Evolutionary conservation across 2,113 vertebrate species (phyloP), one percentile per base, ranked within the genome.

Genomic region (Hystrix cristata): DNA sequence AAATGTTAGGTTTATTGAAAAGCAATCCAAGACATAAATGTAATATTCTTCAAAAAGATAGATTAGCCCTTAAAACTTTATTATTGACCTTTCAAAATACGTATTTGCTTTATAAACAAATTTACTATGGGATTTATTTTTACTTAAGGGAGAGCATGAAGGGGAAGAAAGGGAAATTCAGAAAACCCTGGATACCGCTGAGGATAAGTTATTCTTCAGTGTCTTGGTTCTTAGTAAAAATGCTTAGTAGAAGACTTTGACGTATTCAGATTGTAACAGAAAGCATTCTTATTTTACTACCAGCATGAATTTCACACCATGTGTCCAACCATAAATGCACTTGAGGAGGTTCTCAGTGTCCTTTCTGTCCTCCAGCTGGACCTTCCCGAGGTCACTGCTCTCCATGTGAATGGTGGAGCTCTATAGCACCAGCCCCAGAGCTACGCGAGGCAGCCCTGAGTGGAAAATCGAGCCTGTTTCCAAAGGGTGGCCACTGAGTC

Each of bases 51-150:
- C 57, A 90, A 81, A 95, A 34, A 84, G 64, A 90, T 71, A 57
- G 92, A 90, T 31, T 76, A 55, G 21, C 46, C 46, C 11, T 87
- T n/a, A 34, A 34, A 38, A 64, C n/a, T 9, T 55, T 2, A 31
- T 69, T 64, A 72, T 29, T 90, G 18, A 31, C 7, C 76, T 95
- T 96, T 92, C 78, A 82, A 96, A 95, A 84, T 83, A 46, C 83
- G 87, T 90, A 74, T 95, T 91, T 96, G 65, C 34, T 80, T 92
- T 92, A 51, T 69, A 84, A 96, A 84, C 48, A 96, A 69, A 34
- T 72, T 87, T 95, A 23, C 48, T 48, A 14, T 4, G 48, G 13
- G 9, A 69, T 38, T 95, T 90, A 55, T 87, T 92, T 97, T 90
- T 60, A 80, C 34, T 46, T 72, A 94, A 87, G 11, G 8, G 31